Percentiles rank a stretch among this genome's conserved stretches.
These are phyloP conservation scores for Paramormyrops kingsleyae DNA, from an alignment of 2,113 vertebrate species.

Conservation along the genomic window DNA sequence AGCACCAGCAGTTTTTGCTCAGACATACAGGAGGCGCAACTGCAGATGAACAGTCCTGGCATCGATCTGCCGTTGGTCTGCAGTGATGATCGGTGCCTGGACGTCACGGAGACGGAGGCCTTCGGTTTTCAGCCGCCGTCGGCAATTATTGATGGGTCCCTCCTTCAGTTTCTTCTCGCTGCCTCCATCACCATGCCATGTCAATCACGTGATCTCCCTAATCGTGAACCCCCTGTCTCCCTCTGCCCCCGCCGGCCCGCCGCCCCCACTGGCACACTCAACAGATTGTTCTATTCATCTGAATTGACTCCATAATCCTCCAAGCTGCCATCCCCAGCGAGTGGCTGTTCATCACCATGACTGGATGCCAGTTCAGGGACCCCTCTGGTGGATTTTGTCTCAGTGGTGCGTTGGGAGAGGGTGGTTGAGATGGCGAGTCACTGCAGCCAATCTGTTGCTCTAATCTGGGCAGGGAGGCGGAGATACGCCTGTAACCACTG, in stretches of 20 bases:
- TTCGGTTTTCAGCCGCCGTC: background rate
- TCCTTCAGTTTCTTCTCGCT: too few species aligned
- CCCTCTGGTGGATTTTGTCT: conserved; percentile 1
- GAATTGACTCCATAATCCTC: conserved; percentile 8
- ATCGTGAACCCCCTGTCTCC: background rate
- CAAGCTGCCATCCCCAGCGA: background rate
- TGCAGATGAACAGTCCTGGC: background rate
- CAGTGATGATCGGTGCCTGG: background rate
- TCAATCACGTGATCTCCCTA: background rate
- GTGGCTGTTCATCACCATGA: background rate
- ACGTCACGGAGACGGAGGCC: background rate
- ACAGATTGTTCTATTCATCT: conserved; percentile 7
- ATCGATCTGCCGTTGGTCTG: background rate
- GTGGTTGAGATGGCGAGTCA: background rate
- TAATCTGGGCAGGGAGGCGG: background rate
- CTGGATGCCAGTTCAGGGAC: background rate
- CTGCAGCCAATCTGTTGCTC: background rate
- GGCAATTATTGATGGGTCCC: background rate
- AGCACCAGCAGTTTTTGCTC: background rate
- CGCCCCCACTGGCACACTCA: background rate
- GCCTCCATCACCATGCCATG: background rate
- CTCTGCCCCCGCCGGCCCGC: background rate
- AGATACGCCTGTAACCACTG: background rate
- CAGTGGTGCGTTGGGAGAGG: background rate
- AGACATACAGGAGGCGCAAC: background rate